phyloP scores from a whole-genome alignment of 2,888 invertebrate genomes.

The Pachymerium ferrugineum region DNA sequence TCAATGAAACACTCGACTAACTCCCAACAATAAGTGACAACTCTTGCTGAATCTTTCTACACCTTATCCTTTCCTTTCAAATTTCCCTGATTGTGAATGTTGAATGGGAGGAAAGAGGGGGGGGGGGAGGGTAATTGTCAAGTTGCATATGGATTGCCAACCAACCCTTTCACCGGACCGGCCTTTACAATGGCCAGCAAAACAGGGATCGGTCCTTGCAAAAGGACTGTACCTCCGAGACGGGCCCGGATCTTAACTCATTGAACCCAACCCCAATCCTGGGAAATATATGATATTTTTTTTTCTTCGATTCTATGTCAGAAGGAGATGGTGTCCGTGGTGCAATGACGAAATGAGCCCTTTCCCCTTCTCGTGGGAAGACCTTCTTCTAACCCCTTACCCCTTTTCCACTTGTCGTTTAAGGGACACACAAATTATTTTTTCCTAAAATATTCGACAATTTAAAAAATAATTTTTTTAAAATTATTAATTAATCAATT shows the following conservation, averaged over 20 bases:
- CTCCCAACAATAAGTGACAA: too few relatives aligned
- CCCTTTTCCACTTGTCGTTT: not conserved
- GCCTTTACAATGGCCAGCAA: conserved; percentile 16
- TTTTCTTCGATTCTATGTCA: conserved; percentile 3
- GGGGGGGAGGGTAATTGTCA: conserved; percentile 11
- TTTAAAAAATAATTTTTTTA: too few relatives aligned
- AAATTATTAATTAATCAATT: too few relatives aligned
- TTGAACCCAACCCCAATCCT: conserved; percentile 27
- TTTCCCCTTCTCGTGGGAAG: conserved; percentile 27
- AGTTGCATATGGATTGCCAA: conserved; percentile 20
- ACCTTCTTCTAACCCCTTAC: not conserved
- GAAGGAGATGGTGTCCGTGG: conserved; percentile 11
- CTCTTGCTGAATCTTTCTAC: not conserved
- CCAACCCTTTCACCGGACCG: conserved; percentile 27
- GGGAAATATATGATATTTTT: conserved; percentile 25
- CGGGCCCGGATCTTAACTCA: conserved; percentile 27
- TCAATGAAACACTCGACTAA: not conserved
- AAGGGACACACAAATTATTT: too few relatives aligned
- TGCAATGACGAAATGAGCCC: conserved; percentile 23
- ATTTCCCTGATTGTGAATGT: conserved; percentile 1
- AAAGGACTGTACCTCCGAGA: conserved; percentile 11
- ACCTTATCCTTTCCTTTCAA: conserved; percentile 9
- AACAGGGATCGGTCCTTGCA: conserved; percentile 22
- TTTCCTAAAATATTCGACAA: too few relatives aligned
- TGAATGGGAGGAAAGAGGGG: conserved; percentile 16